Evolutionary conservation across 2,888 invertebrate species (phyloP).

Genomic region (Apomyelois bistriatella): DNA sequence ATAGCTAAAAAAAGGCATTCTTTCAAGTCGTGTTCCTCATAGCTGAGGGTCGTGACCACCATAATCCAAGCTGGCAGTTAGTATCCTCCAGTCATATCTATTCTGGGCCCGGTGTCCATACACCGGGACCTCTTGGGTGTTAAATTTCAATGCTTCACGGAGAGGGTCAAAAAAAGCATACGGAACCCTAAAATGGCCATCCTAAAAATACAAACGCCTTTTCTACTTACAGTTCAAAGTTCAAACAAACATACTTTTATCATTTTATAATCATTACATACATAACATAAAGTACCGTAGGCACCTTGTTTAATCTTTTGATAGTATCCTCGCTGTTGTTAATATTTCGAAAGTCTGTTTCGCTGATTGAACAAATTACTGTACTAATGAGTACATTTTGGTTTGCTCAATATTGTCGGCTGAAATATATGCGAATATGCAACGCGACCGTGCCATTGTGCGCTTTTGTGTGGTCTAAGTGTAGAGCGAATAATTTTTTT

Average conservation of each 20-base stretch:
- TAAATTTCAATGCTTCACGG: no score
- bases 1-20: no score
- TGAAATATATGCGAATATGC: slow-evolving; percentile 6
- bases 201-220: neutral
- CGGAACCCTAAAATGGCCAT: no score
- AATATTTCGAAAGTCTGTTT: neutral
- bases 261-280: neutral
- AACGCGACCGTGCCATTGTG: neutral
- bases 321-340: neutral
- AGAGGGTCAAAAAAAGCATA: no score
- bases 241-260: neutral
- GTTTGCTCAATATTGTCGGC: neutral
- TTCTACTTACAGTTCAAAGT: neutral
- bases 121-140: no score
- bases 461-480: slow-evolving; percentile 1
- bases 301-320: neutral
- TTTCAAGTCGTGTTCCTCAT: no score
- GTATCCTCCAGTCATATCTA: no score
- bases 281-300: neutral
- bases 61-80: no score
- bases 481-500: neutral
- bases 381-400: neutral
- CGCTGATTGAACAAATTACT: neutral
- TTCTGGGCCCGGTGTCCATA: no score
- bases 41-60: no score